Conservation (phyloP, 2,113 vertebrate species). For the Carassius gibelio region DNA sequence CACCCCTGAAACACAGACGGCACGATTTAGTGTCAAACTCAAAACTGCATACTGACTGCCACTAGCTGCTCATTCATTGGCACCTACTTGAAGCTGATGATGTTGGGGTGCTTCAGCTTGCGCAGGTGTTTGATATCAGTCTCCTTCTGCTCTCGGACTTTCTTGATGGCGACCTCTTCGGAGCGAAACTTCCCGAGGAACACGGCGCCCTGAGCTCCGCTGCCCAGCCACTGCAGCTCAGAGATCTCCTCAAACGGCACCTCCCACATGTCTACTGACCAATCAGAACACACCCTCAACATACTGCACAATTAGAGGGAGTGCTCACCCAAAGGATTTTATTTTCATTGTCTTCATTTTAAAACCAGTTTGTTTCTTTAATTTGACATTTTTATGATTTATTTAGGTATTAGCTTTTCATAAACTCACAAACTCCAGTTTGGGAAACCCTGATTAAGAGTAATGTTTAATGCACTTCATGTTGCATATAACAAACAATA, state of each 20-base stretch:
- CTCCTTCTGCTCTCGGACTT: conserved; percentile 97
- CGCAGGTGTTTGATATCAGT: conserved; percentile 96
- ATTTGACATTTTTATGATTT: too few species aligned
- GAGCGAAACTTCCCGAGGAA: conserved; percentile 94
- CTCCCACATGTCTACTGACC: conserved; percentile 90
- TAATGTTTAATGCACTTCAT: too few species aligned
- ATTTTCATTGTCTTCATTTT: too few species aligned
- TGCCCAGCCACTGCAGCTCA: conserved; percentile 97
- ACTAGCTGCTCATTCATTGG: neutral
- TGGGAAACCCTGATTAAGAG: too few species aligned
- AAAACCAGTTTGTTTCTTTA: too few species aligned
- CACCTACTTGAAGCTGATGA: conserved; percentile 97
- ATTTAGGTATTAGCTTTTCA: too few species aligned
- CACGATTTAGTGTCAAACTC: neutral
- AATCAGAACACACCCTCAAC: neutral
- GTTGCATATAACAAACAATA: too few species aligned
- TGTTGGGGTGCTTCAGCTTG: conserved; percentile 97
- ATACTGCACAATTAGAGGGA: neutral
- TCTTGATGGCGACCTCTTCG: conserved; percentile 98
- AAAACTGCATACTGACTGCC: neutral
- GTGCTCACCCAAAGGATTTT: too few species aligned
- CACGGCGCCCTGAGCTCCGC: conserved; percentile 94
- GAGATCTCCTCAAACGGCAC: conserved; percentile 98
- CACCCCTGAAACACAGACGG: conserved; percentile 79
- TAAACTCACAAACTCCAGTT: too few species aligned